phyloP scores from a whole-genome alignment of 2,888 invertebrate genomes.

The Furcula furcula region DNA sequence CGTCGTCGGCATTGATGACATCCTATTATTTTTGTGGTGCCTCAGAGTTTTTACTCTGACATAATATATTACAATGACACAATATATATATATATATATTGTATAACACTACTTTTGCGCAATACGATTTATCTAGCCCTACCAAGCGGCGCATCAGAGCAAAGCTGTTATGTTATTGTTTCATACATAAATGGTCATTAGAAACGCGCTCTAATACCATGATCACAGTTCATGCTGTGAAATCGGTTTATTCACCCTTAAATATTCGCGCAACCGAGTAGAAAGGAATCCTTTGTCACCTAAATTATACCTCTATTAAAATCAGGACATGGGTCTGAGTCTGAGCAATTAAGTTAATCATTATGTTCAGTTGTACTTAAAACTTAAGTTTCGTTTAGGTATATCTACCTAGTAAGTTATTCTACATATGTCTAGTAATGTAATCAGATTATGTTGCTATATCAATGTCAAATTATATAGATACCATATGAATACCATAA shows the following conservation, averaged over 20 bases:
- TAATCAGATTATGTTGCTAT: too few species aligned
- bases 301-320: conserved; percentile 14
- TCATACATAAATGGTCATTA: conserved; percentile 14
- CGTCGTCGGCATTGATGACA: too few species aligned
- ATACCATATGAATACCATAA: too few species aligned
- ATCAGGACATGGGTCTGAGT: conserved; percentile 7
- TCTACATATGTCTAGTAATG: too few species aligned
- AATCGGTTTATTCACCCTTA: conserved; percentile 10
- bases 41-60: too few species aligned
- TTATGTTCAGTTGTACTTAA: neutral
- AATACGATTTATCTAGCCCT: neutral
- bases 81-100: too few species aligned
- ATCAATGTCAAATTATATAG: too few species aligned
- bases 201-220: conserved; percentile 4
- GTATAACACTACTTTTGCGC: neutral
- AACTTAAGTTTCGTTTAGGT: too few species aligned
- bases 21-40: too few species aligned
- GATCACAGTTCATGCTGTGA: conserved; percentile 7
- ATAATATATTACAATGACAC: too few species aligned
- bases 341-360: neutral
- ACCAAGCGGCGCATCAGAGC: conserved; percentile 3
- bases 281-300: neutral
- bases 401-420: too few species aligned
- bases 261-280: conserved; percentile 13
- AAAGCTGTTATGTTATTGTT: conserved; percentile 10